phyloP scores from a whole-genome alignment of 1,140 invertebrate genomes.

The Dreissena polymorpha region DNA sequence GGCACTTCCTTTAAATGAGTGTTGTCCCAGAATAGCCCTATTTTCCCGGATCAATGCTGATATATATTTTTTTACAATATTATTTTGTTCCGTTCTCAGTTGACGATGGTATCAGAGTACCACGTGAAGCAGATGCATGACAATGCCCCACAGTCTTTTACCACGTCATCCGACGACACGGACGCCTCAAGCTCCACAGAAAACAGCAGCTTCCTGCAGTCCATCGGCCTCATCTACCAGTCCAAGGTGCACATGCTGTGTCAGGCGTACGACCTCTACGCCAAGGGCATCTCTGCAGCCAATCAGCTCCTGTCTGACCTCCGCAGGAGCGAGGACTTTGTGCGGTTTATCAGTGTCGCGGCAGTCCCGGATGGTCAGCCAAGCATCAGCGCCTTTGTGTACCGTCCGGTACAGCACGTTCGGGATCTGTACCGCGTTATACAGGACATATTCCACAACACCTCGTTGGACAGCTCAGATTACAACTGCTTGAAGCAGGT shows the following conservation, averaged over 20 bases:
- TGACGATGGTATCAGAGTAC: slow-evolving; percentile 75
- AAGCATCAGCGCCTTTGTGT: slow-evolving; percentile 73
- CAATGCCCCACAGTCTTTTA: slow-evolving; percentile 67
- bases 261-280: slow-evolving; percentile 74
- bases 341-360: slow-evolving; percentile 71
- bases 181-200: slow-evolving; percentile 66
- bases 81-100: slow-evolving; percentile 46
- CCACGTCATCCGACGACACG: slow-evolving; percentile 66
- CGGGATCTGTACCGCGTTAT: slow-evolving; percentile 70
- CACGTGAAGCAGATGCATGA: slow-evolving; percentile 76
- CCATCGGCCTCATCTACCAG: slow-evolving; percentile 74
- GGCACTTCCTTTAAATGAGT: no score
- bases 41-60: no score
- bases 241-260: slow-evolving; percentile 76
- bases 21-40: no score
- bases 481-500: slow-evolving; percentile 71
- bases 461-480: slow-evolving; percentile 60
- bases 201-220: slow-evolving; percentile 64
- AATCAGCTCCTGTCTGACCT: slow-evolving; percentile 67
- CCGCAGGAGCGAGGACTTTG: slow-evolving; percentile 67
- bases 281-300: slow-evolving; percentile 68
- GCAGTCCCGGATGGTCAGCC: slow-evolving; percentile 60
- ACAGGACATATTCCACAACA: slow-evolving; percentile 70
- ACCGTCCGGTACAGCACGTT: slow-evolving; percentile 72
- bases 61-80: no score